Base-by-base conservation (phyloP, 1,140 invertebrate genomes). In the Arctopsyche grandis region DNA sequence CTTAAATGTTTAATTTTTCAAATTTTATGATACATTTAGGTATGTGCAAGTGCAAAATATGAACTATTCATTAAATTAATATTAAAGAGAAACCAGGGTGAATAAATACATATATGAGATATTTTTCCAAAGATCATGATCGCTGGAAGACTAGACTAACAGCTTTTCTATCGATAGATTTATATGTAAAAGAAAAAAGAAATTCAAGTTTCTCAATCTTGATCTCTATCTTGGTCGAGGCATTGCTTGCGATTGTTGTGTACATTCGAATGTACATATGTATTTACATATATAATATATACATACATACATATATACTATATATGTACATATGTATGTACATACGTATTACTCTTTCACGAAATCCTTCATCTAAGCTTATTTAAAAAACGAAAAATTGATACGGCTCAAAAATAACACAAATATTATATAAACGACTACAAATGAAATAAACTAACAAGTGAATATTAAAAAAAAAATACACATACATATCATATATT, bases 131-230 rank as follows among this genome's bases (percentile, higher is more conserved):
- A 58, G 46, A 52, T 52, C 48, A 12, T 43, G 24, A 46, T 48
- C 24, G 10, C 69, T n/a, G 43, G 24, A 44, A 44, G 22, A 77
- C 12, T 46, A 16, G 75, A 44, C 24, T 19, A 38, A 48, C 75
- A 1, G 38, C 75, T 69, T 77, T 77, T 77, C 75, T 48, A 69
- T 77, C 38, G 22, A 29, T 60, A n/a, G n/a, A n/a, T n/a, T n/a
- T n/a, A 60, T 60, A 60, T 19, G 16, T 60, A 66, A 12, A 22
- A 19, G 48, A 22, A 29, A 69, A 77, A 69, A 77, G 44, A 69
- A 52, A 69, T 69, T 69, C 29, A 38, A 12, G 24, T 56, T 75
- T 26, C 74, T 66, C 21, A 22, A 69, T 48, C 75, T 69, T 48
- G 63, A 76, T 46, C 73, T 75, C 12, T 38, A 21, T 75, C 44